These are phyloP conservation scores for Hyposoter didymator DNA, from an alignment of 2,888 invertebrate genomes.

Conservation along the genomic window DNA sequence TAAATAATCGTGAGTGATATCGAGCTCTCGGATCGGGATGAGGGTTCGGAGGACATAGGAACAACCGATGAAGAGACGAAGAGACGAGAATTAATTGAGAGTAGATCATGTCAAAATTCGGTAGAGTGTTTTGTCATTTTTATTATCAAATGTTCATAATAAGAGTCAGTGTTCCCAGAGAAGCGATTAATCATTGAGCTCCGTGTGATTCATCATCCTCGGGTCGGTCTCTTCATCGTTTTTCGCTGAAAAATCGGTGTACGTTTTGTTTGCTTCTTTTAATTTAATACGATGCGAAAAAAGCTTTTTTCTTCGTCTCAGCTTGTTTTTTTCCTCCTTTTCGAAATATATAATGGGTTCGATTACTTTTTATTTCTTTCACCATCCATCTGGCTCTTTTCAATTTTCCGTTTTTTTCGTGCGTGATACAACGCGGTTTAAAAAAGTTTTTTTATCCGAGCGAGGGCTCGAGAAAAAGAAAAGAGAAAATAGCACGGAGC, in stretches of 20 bases:
- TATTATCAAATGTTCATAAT: conserved; percentile 13
- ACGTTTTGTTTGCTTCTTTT: conserved; percentile 27
- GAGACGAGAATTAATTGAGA: conserved; percentile 51
- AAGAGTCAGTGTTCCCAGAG: background rate
- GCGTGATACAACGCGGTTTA: conserved; percentile 54
- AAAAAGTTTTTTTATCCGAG: conserved; percentile 50
- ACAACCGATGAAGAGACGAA: conserved; percentile 68
- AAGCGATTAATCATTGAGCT: background rate
- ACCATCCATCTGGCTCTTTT: conserved; percentile 24
- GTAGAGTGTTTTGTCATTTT: conserved; percentile 9
- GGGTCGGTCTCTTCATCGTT: conserved; percentile 56
- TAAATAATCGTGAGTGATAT: conserved; percentile 44
- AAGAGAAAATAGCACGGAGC: conserved; percentile 1
- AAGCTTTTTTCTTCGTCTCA: conserved; percentile 47
- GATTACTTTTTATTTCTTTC: conserved; percentile 17
- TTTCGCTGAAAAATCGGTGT: conserved; percentile 60
- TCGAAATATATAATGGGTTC: conserved; percentile 45
- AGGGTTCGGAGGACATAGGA: conserved; percentile 62
- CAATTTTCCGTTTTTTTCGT: conserved; percentile 42
- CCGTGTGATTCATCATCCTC: conserved; percentile 18
- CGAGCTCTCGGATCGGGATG: conserved; percentile 2
- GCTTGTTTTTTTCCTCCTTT: conserved; percentile 19
- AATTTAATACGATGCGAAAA: conserved; percentile 65
- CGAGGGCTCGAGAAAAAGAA: background rate
- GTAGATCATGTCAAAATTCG: background rate